Evolutionary conservation across 2,888 invertebrate species (phyloP).

Genomic region (Athetis lepigone): DNA sequence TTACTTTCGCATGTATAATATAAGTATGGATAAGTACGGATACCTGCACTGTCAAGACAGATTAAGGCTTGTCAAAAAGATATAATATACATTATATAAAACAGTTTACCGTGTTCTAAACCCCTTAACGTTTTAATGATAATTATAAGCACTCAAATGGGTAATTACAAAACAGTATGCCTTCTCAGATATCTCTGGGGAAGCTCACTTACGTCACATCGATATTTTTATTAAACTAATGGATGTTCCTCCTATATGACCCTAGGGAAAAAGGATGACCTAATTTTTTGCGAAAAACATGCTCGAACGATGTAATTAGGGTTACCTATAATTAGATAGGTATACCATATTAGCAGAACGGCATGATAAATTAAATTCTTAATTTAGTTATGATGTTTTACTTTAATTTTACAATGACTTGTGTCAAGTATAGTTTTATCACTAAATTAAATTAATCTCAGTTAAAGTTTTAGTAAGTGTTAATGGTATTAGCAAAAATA

Average conservation of each 20-base stretch:
- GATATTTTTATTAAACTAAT: conserved; percentile 43
- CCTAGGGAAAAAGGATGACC: conserved; percentile 35
- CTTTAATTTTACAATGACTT: no score
- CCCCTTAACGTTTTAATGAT: not conserved
- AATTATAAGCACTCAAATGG: conserved; percentile 13
- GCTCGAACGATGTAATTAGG: conserved; percentile 23
- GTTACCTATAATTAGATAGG: conserved; percentile 21
- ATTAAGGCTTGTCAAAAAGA: no score
- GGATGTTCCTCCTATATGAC: conserved; percentile 39
- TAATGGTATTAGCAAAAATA: no score
- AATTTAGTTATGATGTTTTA: not conserved
- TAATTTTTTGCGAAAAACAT: conserved; percentile 37
- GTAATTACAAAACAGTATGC: conserved; percentile 26
- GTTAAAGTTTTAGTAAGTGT: no score
- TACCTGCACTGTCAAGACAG: no score
- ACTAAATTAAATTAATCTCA: no score
- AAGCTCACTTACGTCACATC: conserved; percentile 24
- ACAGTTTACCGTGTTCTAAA: not conserved
- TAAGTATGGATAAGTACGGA: no score
- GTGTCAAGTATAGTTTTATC: no score
- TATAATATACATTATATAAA: no score
- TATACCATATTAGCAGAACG: conserved; percentile 30
- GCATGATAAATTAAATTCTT: no score
- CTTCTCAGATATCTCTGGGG: conserved; percentile 5
- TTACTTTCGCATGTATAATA: no score